phyloP scores from a whole-genome alignment of 2,888 invertebrate species.

The Eumerus sabulonum region DNA sequence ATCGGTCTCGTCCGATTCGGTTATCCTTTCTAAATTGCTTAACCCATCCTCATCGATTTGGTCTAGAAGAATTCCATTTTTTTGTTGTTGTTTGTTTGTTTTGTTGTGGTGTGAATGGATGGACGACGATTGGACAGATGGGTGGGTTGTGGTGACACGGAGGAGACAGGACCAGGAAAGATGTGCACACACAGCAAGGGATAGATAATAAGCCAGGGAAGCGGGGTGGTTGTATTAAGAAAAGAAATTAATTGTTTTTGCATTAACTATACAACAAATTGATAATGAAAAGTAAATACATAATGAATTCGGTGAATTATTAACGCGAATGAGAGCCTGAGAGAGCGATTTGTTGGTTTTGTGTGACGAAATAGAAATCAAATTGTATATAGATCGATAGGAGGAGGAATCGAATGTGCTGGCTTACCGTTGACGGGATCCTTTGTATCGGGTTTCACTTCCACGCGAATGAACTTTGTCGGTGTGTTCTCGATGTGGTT shows the following conservation, averaged over 20 bases:
- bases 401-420: conserved; percentile 17
- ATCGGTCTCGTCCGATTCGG: conserved; percentile 80
- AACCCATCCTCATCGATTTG: conserved; percentile 69
- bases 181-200: conserved; percentile 40
- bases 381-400: conserved; percentile 65
- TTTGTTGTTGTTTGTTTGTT: conserved; percentile 2
- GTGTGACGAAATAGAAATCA: conserved; percentile 62
- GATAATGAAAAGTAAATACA: conserved; percentile 28
- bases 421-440: conserved; percentile 74
- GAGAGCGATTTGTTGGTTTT: conserved; percentile 25
- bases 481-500: conserved; percentile 83
- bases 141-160: conserved; percentile 13
- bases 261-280: conserved; percentile 56
- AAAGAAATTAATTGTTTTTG: conserved; percentile 36
- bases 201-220: conserved; percentile 17
- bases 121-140: conserved; percentile 6
- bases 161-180: conserved; percentile 11
- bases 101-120: conserved; percentile 2
- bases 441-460: conserved; percentile 82
- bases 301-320: too few species aligned
- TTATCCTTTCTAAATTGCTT: conserved; percentile 75
- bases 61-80: conserved; percentile 57
- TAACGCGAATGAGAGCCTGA: conserved; percentile 77
- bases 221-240: conserved; percentile 49
- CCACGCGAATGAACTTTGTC: conserved; percentile 87